Conservation (phyloP, 2,888 invertebrate species). For the Ceramica pisi region DNA sequence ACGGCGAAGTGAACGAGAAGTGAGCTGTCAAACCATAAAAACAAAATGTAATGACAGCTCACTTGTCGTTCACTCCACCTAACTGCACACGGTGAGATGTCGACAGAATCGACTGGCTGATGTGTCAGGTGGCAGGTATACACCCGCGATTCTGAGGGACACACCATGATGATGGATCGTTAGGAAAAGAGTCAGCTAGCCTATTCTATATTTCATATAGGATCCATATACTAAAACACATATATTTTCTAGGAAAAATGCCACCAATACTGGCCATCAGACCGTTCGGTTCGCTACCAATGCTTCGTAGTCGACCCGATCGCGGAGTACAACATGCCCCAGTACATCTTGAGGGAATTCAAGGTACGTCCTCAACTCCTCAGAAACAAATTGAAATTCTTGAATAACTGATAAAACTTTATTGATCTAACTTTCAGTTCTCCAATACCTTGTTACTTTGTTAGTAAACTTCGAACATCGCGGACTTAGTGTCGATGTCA, state of each 20-base stretch:
- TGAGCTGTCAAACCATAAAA: no score
- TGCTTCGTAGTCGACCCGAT: slow-evolving; percentile 99
- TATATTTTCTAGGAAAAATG: slow-evolving; percentile 96
- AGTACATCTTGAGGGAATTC: slow-evolving; percentile 99
- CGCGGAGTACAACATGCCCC: slow-evolving; percentile 99
- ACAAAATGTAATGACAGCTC: no score
- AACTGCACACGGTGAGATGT: no score
- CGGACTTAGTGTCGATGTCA: slow-evolving; percentile 36
- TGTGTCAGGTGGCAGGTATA: no score
- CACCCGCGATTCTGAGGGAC: no score
- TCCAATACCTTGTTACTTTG: slow-evolving; percentile 50
- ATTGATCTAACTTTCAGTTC: slow-evolving; percentile 54
- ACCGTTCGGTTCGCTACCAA: slow-evolving; percentile 98
- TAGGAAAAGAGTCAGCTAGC: not conserved
- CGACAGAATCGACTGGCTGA: no score
- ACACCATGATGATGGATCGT: no score
- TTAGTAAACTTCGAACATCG: slow-evolving; percentile 41
- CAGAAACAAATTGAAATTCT: slow-evolving; percentile 51
- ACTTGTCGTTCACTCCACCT: no score
- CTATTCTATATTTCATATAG: not conserved
- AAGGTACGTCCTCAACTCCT: slow-evolving; percentile 90
- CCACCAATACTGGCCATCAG: slow-evolving; percentile 99
- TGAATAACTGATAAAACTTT: slow-evolving; percentile 54
- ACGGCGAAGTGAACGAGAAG: no score
- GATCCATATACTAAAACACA: not conserved